phyloP scores from a whole-genome alignment of 2,797 vertebrate genomes.

The Cryptoblepharus egeriae region DNA sequence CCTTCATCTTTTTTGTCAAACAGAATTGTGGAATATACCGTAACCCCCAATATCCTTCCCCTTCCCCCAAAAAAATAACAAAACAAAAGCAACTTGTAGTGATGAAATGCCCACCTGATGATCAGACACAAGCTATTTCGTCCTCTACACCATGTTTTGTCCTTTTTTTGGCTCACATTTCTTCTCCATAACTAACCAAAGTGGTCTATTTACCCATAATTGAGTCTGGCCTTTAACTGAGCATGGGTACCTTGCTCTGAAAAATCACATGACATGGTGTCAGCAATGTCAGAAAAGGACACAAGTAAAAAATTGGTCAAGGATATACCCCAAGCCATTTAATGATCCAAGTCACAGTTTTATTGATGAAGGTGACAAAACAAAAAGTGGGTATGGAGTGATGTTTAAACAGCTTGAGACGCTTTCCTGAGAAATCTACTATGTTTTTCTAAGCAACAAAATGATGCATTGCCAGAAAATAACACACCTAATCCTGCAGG shows the following conservation, averaged over 20 bases:
- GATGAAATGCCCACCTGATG: no score
- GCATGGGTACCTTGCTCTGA: background rate
- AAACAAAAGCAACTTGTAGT: background rate
- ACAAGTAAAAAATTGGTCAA: background rate
- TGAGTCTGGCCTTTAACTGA: no score
- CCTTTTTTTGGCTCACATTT: no score
- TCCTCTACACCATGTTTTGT: no score
- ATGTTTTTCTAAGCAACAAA: background rate
- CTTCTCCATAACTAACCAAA: no score
- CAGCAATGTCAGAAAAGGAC: no score
- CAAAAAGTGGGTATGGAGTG: background rate
- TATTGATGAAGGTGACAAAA: background rate
- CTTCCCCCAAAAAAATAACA: no score
- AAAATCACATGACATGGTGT: background rate
- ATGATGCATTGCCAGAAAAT: accelerated
- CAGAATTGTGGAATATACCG: background rate
- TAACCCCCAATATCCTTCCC: no score
- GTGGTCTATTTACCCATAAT: no score
- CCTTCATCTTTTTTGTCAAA: background rate
- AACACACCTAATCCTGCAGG: background rate
- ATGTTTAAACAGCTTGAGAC: background rate
- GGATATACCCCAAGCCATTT: background rate
- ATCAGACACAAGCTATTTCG: no score
- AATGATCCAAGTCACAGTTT: background rate
- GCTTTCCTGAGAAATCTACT: slow-evolving; percentile 1